Conservation (phyloP, 35 echinoderm and acorn worm species). For the Ophioderma brevispina region DNA sequence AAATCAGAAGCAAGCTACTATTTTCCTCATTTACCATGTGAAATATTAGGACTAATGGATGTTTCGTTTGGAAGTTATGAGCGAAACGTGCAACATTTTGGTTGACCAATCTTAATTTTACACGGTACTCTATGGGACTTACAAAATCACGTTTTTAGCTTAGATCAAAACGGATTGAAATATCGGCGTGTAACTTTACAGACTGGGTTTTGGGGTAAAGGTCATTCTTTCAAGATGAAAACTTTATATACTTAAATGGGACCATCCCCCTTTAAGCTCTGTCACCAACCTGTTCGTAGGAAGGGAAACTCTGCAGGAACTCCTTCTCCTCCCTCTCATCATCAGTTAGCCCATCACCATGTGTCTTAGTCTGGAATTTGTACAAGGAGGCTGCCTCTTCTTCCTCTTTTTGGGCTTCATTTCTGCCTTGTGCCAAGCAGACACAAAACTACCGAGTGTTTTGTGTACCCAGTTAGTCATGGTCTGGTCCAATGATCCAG, state of each 20-base stretch:
- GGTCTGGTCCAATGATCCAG: slow-evolving; percentile 8
- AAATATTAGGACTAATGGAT: not conserved
- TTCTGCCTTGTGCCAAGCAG: slow-evolving; percentile 73
- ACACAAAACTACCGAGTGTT: slow-evolving; percentile 59
- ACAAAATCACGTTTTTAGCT: no score
- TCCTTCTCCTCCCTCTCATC: slow-evolving; percentile 91
- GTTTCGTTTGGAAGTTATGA: not conserved
- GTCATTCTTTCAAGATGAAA: no score
- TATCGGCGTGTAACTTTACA: no score
- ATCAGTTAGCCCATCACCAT: slow-evolving; percentile 82
- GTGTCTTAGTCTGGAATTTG: slow-evolving; percentile 77
- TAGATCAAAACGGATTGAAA: no score
- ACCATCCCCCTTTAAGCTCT: no score
- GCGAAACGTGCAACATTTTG: no score
- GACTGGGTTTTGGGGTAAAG: no score
- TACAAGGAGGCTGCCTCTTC: slow-evolving; percentile 88
- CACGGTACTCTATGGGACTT: no score
- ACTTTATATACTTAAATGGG: no score
- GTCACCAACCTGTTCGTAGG: slow-evolving; percentile 75
- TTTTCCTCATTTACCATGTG: no score
- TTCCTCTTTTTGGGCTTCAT: slow-evolving; percentile 63
- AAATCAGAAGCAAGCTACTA: not conserved
- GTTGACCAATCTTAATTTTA: no score
- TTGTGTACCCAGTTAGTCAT: slow-evolving; percentile 36
- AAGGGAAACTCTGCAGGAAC: slow-evolving; percentile 73